Conservation (phyloP, 2,113 vertebrate species). For the Ictalurus punctatus region DNA sequence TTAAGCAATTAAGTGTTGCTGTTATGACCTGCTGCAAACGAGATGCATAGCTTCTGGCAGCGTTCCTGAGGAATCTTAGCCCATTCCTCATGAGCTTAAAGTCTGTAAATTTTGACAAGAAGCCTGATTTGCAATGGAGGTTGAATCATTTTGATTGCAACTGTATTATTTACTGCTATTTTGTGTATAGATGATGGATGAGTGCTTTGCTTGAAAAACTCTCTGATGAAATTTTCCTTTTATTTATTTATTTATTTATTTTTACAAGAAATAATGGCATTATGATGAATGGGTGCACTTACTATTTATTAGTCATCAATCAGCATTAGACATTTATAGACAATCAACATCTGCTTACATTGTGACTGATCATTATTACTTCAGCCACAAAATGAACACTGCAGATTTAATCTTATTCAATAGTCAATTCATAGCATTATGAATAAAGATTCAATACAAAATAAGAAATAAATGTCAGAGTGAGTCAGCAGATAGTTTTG, state of each 20-base stretch:
- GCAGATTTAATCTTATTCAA: neutral
- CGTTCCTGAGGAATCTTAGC: too few relatives aligned
- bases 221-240: neutral
- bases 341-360: neutral
- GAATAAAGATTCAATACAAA: neutral
- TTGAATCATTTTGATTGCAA: too few relatives aligned
- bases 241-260: neutral
- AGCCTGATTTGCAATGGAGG: too few relatives aligned
- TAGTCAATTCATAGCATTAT: neutral
- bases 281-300: neutral
- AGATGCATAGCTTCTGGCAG: too few relatives aligned
- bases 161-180: neutral
- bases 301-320: slow-evolving; percentile 6
- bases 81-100: too few relatives aligned
- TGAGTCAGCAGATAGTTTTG: slow-evolving; percentile 17
- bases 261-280: neutral
- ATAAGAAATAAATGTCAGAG: neutral
- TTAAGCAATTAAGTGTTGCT: too few relatives aligned
- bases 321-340: slow-evolving; percentile 21
- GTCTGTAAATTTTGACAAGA: too few relatives aligned
- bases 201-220: neutral
- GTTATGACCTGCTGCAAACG: too few relatives aligned
- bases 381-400: neutral
- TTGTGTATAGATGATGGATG: slow-evolving; percentile 10
- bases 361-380: slow-evolving; percentile 3